Percentiles rank a stretch among this genome's conserved stretches.
Conservation (phyloP, 2,113 vertebrate genomes). For the Calcarius ornatus region DNA sequence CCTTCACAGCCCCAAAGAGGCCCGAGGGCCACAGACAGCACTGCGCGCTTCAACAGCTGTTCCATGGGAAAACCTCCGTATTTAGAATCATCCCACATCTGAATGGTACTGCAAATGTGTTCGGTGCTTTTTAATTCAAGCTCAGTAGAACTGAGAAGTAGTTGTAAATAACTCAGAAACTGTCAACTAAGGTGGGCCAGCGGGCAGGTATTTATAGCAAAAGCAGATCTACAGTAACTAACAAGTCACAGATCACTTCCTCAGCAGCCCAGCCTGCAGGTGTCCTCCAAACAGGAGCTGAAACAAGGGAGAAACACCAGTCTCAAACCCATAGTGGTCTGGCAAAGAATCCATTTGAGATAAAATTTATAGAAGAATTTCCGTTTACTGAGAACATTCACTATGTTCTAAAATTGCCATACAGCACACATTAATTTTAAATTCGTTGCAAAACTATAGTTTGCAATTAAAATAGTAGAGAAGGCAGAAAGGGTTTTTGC, state of each 20-base stretch:
- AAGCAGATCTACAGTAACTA: background rate
- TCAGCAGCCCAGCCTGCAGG: background rate
- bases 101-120: background rate
- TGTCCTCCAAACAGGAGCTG: background rate
- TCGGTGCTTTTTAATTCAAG: background rate
- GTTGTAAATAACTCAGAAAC: background rate
- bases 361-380: background rate
- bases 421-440: background rate
- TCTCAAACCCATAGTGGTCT: background rate
- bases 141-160: background rate
- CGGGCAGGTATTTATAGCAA: background rate
- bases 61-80: fast-evolving
- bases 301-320: background rate
- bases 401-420: background rate
- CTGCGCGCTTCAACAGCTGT: background rate
- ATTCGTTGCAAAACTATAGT: background rate
- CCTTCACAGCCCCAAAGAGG: background rate
- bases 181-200: too few relatives aligned
- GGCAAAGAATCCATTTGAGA: background rate
- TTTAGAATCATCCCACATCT: background rate
- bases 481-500: background rate
- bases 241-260: background rate
- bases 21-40: background rate
- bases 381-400: background rate
- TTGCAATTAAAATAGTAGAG: background rate